Conservation (phyloP, 92 coral and sea anemone genomes). For the Virgularia gustaviana region DNA sequence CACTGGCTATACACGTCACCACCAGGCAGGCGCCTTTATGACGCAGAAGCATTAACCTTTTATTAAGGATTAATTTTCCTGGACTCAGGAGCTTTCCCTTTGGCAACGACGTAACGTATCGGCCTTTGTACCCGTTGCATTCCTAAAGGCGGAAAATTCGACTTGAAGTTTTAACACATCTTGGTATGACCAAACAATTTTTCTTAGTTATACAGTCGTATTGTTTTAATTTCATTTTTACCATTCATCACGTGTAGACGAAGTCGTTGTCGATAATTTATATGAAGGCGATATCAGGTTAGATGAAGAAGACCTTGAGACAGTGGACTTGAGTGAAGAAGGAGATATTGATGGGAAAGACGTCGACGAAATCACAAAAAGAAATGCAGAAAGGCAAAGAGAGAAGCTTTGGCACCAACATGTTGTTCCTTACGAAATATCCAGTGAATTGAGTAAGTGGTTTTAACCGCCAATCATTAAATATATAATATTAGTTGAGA, state of each 20-base stretch:
- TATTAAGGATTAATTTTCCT: no score
- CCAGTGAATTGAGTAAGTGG: slow-evolving; percentile 70
- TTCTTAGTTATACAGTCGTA: neutral
- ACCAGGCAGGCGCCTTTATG: no score
- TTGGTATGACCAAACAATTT: neutral
- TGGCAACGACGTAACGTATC: no score
- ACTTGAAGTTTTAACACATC: no score
- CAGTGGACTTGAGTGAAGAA: neutral
- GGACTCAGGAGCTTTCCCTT: no score
- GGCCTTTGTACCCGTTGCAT: no score
- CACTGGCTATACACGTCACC: no score
- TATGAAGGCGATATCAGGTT: slow-evolving; percentile 83
- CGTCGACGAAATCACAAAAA: neutral
- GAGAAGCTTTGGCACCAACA: slow-evolving; percentile 83
- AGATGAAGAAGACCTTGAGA: slow-evolving; percentile 61
- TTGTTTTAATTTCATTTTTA: neutral
- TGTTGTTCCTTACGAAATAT: slow-evolving; percentile 76
- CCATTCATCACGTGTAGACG: neutral
- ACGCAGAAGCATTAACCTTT: no score
- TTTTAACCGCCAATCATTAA: no score
- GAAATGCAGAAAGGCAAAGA: slow-evolving; percentile 82
- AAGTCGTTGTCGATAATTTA: neutral
- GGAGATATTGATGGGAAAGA: slow-evolving; percentile 11
- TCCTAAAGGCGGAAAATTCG: no score
- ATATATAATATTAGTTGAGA: neutral